These are phyloP conservation scores for Nemopilema nomurai DNA, from an alignment of 30 jellyfish, hydroid and myxozoan genomes.

Conservation along the genomic window DNA sequence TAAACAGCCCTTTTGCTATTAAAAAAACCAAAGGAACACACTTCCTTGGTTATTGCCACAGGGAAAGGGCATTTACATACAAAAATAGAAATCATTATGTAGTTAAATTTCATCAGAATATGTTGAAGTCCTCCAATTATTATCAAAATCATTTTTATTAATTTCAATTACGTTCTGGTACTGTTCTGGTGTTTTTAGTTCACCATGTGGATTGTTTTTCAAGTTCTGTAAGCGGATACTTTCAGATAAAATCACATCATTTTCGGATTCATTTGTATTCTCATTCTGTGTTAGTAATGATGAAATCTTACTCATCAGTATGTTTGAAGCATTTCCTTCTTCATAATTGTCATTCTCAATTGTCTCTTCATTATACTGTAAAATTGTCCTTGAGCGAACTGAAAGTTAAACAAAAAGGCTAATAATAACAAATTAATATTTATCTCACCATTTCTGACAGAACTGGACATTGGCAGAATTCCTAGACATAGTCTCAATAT, in stretches of 20 bases:
- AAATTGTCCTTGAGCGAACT: constrained; percentile 92
- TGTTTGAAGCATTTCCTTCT: constrained; percentile 63
- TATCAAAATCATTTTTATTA: constrained; percentile 26
- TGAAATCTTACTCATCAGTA: constrained; percentile 57
- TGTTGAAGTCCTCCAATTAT: constrained; percentile 59
- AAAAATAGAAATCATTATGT: background rate
- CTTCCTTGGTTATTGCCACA: background rate
- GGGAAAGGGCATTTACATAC: background rate
- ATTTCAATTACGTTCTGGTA: constrained; percentile 63
- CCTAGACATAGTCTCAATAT: too few species aligned
- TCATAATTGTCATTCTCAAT: constrained; percentile 71
- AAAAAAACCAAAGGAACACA: background rate
- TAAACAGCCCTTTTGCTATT: background rate
- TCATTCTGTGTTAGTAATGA: constrained; percentile 44
- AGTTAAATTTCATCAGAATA: constrained; percentile 57
- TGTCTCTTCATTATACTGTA: constrained; percentile 63
- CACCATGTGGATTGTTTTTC: constrained; percentile 16
- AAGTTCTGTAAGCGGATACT: background rate
- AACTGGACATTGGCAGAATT: too few species aligned
- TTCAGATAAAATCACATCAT: constrained; percentile 2
- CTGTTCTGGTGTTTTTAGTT: background rate
- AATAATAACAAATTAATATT: too few species aligned
- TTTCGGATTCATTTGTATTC: constrained; percentile 21
- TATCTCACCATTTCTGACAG: too few species aligned
- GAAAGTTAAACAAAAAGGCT: background rate